A percentile compares a stretch with the other conserved stretches of the same genome.
These are phyloP conservation scores for Aurelia coerulea DNA, from an alignment of 30 jellyfish, hydroid and myxozoan species.

Conservation along the genomic window DNA sequence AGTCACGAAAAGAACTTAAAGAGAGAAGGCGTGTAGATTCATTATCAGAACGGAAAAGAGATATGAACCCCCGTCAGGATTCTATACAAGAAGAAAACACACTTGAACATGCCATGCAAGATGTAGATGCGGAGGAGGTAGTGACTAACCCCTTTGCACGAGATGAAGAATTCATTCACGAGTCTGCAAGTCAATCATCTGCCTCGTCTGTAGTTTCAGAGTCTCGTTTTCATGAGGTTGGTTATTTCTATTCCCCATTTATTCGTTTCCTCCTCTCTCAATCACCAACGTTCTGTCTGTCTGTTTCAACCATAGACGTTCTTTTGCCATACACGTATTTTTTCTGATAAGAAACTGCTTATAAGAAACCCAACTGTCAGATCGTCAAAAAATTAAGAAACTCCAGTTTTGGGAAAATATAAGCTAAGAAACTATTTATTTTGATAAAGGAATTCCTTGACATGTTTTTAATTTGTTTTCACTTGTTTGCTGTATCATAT, in stretches of 20 bases:
- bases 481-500: too few species aligned
- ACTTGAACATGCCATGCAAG: neutral
- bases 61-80: neutral
- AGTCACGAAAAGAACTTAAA: neutral
- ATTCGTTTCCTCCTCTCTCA: neutral
- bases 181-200: conserved; percentile 6
- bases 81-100: conserved; percentile 41
- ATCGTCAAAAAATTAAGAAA: too few species aligned
- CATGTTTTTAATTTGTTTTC: too few species aligned
- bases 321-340: too few species aligned
- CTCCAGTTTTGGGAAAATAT: too few species aligned
- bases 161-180: conserved; percentile 32
- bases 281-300: too few species aligned
- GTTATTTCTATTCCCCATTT: neutral
- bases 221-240: neutral
- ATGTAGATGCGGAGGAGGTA: neutral
- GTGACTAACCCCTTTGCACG: conserved; percentile 30
- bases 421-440: too few species aligned
- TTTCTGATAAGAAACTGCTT: too few species aligned
- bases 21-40: neutral
- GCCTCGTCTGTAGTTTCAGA: neutral
- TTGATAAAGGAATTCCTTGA: too few species aligned
- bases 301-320: too few species aligned
- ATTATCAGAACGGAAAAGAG: conserved; percentile 6
- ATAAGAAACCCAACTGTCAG: too few species aligned